Conservation (phyloP, 2,113 vertebrate genomes). For the Caranx melampygus region DNA sequence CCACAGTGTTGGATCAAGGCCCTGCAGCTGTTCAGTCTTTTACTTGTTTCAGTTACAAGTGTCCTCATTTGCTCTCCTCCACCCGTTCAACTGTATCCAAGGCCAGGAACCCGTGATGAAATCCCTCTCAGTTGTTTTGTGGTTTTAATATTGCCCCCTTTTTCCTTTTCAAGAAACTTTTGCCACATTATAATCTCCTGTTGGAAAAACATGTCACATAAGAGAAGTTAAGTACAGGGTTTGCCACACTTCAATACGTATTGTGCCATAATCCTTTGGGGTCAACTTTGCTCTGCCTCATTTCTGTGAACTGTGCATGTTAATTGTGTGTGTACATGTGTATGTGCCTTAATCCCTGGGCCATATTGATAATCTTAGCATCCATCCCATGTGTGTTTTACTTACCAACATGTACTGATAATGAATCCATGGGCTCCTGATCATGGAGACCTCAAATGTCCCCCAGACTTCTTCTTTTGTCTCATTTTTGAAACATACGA, state of each 20-base stretch:
- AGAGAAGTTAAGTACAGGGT: background rate
- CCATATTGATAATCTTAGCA: constrained; percentile 40
- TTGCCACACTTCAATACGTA: background rate
- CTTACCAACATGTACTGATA: constrained; percentile 21
- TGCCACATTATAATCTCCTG: background rate
- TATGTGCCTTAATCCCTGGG: constrained; percentile 46
- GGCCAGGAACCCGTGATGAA: constrained; percentile 20
- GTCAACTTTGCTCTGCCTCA: constrained; percentile 25
- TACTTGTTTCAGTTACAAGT: constrained; percentile 36
- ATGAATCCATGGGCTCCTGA: background rate
- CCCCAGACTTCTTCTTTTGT: background rate
- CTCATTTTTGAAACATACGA: background rate
- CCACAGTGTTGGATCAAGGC: constrained; percentile 48
- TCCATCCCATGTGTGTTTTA: constrained; percentile 35
- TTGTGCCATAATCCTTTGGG: constrained; percentile 27
- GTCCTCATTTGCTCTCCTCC: constrained; percentile 46
- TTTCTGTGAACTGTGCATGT: constrained; percentile 36
- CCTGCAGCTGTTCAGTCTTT: constrained; percentile 44
- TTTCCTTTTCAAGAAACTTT: constrained; percentile 8
- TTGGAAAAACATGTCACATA: constrained; percentile 17
- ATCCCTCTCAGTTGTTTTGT: constrained; percentile 26
- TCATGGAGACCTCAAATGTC: background rate
- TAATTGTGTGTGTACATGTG: constrained; percentile 23
- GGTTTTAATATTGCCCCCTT: background rate
- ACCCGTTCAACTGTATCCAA: constrained; percentile 8